A percentile compares a stretch with the other conserved stretches of the same genome.
These are phyloP conservation scores for Sparidentex hasta DNA, from an alignment of 2,797 vertebrate genomes.

Conservation along the genomic window DNA sequence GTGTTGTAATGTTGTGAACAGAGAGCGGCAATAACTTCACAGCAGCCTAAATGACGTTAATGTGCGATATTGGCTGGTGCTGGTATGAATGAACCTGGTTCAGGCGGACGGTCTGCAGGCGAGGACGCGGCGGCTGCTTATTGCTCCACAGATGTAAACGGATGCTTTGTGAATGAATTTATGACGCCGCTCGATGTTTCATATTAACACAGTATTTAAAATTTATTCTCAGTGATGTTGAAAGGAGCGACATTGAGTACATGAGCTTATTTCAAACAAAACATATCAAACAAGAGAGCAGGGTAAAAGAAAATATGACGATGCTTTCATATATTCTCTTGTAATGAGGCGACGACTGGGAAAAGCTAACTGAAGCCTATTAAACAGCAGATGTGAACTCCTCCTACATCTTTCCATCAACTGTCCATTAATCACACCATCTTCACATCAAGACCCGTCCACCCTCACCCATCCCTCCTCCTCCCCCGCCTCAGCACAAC, in stretches of 20 bases:
- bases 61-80: constrained; percentile 32
- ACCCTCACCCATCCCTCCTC: constrained; percentile 1
- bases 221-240: constrained; percentile 56
- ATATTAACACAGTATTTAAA: constrained; percentile 55
- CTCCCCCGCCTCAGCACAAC: constrained; percentile 85
- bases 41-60: constrained; percentile 45
- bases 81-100: background rate
- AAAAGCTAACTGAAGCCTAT: background rate
- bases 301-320: constrained; percentile 19
- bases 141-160: background rate
- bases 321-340: background rate
- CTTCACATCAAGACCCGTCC: no score
- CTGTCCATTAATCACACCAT: constrained; percentile 8
- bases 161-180: background rate
- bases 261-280: constrained; percentile 23
- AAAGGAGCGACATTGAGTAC: constrained; percentile 21
- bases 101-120: constrained; percentile 13
- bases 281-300: constrained; percentile 8
- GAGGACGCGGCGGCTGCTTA: background rate
- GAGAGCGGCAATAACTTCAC: constrained; percentile 37
- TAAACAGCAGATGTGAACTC: constrained; percentile 15
- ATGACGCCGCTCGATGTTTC: constrained; percentile 30
- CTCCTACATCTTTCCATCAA: background rate
- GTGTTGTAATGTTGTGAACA: constrained; percentile 43
- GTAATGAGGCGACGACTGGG: background rate